phyloP scores from a whole-genome alignment of 2,888 invertebrate genomes.

The Ceratothoa steindachneri region DNA sequence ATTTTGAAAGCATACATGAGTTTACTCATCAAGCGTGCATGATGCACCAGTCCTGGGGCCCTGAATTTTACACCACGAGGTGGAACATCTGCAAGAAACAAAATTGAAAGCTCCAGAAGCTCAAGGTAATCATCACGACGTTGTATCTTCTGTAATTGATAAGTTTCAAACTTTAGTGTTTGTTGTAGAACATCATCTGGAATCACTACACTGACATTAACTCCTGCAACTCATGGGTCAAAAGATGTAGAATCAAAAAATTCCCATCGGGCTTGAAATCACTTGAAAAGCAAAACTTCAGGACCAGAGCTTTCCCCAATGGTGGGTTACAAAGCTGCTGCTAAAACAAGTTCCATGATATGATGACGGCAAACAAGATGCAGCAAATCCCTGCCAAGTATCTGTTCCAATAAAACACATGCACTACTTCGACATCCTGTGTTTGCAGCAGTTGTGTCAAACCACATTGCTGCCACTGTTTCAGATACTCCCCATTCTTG shows the following conservation, averaged over 20 bases:
- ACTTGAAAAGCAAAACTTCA: too few relatives aligned
- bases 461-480: too few relatives aligned
- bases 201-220: neutral
- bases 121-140: neutral
- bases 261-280: too few relatives aligned
- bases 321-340: neutral
- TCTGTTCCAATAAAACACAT: neutral
- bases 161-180: too few relatives aligned
- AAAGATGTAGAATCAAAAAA: too few relatives aligned
- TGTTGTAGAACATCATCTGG: neutral
- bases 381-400: too few relatives aligned
- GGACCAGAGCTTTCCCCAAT: neutral
- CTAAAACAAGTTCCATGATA: too few relatives aligned
- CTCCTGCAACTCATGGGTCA: neutral
- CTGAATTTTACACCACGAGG: neutral
- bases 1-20: too few relatives aligned
- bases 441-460: too few relatives aligned
- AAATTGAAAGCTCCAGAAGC: neutral
- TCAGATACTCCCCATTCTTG: too few relatives aligned
- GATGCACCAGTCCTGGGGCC: neutral
- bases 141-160: neutral
- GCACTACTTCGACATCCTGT: neutral
- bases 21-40: neutral
- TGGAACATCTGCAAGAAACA: neutral
- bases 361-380: too few relatives aligned